A percentile compares a stretch with the other conserved stretches of the same genome.
Evolutionary conservation across 2,888 invertebrate genomes (phyloP).

Genomic region (Aquatica leii): DNA sequence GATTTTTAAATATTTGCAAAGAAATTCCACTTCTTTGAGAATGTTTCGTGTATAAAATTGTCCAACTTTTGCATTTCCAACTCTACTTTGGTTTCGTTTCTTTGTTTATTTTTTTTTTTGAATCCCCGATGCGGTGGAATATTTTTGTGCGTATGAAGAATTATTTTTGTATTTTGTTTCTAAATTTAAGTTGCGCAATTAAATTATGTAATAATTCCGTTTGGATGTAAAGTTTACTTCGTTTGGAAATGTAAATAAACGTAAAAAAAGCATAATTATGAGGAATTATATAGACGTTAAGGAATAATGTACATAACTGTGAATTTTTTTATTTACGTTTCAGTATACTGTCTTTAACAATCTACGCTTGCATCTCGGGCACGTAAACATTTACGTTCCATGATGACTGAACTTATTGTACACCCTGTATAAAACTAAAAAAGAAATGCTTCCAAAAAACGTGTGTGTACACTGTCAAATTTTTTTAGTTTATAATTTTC

Average conservation of each 20-base stretch:
- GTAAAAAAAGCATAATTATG: constrained; percentile 33
- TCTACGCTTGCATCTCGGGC: constrained; percentile 51
- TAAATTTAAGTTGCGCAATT: background rate
- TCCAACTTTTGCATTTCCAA: constrained; percentile 40
- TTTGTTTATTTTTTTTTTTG: constrained; percentile 18
- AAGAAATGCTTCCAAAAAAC: constrained; percentile 57
- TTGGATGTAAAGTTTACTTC: constrained; percentile 18
- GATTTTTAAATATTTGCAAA: constrained; percentile 27
- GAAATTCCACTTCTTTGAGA: constrained; percentile 21
- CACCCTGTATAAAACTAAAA: constrained; percentile 46
- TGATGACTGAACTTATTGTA: constrained; percentile 59
- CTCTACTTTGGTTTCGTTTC: constrained; percentile 17
- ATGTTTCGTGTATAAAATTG: constrained; percentile 27
- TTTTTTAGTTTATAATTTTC: constrained; percentile 60
- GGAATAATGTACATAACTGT: constrained; percentile 56
- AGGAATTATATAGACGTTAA: constrained; percentile 30
- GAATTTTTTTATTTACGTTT: constrained; percentile 57
- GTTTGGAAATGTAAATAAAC: constrained; percentile 41
- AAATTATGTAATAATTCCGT: background rate
- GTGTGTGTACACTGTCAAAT: constrained; percentile 57
- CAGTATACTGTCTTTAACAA: constrained; percentile 52
- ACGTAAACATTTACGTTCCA: constrained; percentile 36
- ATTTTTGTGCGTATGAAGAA: background rate
- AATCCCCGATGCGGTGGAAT: background rate
- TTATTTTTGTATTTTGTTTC: background rate